Evolutionary conservation across 2,797 vertebrate species (phyloP), one percentile per base, ranked within the genome.

Genomic region (Clarias pachynema): DNA sequence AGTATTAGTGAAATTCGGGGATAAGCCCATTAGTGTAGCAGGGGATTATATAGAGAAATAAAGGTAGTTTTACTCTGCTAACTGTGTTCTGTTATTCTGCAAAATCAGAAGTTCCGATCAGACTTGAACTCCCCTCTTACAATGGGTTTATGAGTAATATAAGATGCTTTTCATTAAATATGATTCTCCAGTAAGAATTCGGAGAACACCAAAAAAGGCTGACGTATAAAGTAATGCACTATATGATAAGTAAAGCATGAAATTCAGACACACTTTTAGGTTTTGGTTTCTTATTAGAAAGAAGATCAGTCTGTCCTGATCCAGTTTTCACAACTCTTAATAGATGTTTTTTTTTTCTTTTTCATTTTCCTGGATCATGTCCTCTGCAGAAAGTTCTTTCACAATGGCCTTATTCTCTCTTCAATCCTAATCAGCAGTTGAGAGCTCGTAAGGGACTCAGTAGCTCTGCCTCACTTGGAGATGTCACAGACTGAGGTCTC

Each of bases 401-500:
- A 91, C 89, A 91, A 90, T 85, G 56, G 16, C 78, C 59, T 70
- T 49, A 86, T 89, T 91, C 81, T 88, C 70, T 37, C n/a, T n/a
- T 29, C 37, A 49, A n/a, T 10, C 81, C 56, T 82, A 65, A 63
- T 90, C 83, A 80, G 81, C 84, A 77, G 60, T 81, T 73, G 77
- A 85, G 82, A 85, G 72, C 59, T 73, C 60, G 78, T 77, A 84
- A 74, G 79, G 73, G 81, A 44, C 84, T 87, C 84, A 84, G 63
- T 63, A 85, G 40, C 77, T 57, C 77, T 79, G 90, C 82, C 84
- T 79, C 70, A 78, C 81, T 86, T 89, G 89, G 90, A 88, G 91
- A 92, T 91, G 91, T 91, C 90, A 89, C 91, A 89, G 86, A 75
- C 86, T 60, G 77, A 79, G 83, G 53, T 82, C 83, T 87, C 20